Conservation (phyloP, 2,797 vertebrate genomes). For the Sebastes flavidus region DNA sequence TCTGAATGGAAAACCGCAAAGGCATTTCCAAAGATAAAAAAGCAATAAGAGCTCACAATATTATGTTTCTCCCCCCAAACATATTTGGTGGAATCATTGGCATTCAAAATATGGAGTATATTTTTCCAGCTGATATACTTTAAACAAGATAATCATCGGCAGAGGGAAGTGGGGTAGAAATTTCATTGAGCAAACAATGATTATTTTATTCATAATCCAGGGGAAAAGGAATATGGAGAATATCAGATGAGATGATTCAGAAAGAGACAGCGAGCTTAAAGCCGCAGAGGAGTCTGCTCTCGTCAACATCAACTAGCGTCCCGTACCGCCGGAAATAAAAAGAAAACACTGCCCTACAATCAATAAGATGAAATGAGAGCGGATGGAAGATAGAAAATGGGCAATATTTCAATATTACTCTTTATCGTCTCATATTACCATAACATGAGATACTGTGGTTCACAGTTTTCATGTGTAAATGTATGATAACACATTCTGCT, state of each 20-base stretch:
- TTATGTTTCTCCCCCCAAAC: conserved; percentile 62
- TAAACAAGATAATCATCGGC: conserved; percentile 84
- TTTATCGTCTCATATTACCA: conserved; percentile 22
- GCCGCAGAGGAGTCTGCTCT: conserved; percentile 20
- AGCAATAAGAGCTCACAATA: conserved; percentile 70
- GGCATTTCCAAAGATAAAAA: conserved; percentile 77
- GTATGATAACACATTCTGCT: conserved; percentile 44
- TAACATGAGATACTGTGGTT: conserved; percentile 30
- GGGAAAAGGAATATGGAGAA: conserved; percentile 52
- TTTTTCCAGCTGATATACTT: conserved; percentile 84
- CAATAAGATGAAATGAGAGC: conserved; percentile 37
- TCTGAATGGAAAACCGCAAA: conserved; percentile 68
- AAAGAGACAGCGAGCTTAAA: conserved; percentile 31
- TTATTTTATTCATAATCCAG: conserved; percentile 82
- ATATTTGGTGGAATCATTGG: conserved; percentile 75
- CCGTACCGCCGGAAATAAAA: conserved; percentile 34
- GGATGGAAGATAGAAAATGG: background rate
- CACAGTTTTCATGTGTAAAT: conserved; percentile 51
- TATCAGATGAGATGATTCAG: conserved; percentile 71
- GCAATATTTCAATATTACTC: conserved; percentile 30
- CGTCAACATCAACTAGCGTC: conserved; percentile 30
- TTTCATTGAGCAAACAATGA: conserved; percentile 81
- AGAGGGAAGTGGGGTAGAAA: conserved; percentile 78
- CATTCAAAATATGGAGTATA: conserved; percentile 82
- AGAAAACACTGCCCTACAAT: conserved; percentile 19